Conservation (phyloP, 2,797 vertebrate species). For the Xenops minutus region DNA sequence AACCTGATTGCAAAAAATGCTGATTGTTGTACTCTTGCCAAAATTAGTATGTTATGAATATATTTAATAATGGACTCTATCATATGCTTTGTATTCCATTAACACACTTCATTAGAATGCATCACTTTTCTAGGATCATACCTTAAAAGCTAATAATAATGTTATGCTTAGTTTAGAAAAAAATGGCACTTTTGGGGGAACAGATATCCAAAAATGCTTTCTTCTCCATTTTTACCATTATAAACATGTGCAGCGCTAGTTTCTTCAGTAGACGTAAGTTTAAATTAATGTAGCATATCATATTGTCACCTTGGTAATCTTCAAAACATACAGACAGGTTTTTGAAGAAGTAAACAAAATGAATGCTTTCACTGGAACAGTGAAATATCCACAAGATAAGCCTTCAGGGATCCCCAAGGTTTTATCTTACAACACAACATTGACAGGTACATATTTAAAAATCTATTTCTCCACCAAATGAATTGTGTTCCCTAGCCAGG, state of each 20-base stretch:
- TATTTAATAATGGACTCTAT: background rate
- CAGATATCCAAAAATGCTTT: background rate
- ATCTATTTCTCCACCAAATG: background rate
- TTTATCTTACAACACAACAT: conserved; percentile 3
- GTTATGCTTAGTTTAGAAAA: background rate
- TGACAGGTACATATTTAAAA: conserved; percentile 24
- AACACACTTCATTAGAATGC: background rate
- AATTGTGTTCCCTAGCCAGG: background rate
- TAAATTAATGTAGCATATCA: conserved; percentile 37
- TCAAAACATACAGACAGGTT: background rate
- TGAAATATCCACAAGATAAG: background rate
- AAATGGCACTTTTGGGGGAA: background rate
- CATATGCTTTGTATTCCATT: background rate
- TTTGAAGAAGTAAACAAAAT: conserved; percentile 56
- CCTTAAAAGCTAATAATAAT: background rate
- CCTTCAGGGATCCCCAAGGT: background rate
- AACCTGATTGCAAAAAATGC: background rate
- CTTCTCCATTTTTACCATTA: background rate
- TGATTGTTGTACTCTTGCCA: background rate
- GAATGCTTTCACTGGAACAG: background rate
- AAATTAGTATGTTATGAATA: background rate
- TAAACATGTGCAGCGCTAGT: background rate
- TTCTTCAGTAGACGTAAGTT: background rate
- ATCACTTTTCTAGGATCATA: background rate
- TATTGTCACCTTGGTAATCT: background rate